Evolutionary conservation across 1,140 invertebrate genomes (phyloP), one percentile per base, ranked within the genome.

Genomic region (Leptinotarsa texana): DNA sequence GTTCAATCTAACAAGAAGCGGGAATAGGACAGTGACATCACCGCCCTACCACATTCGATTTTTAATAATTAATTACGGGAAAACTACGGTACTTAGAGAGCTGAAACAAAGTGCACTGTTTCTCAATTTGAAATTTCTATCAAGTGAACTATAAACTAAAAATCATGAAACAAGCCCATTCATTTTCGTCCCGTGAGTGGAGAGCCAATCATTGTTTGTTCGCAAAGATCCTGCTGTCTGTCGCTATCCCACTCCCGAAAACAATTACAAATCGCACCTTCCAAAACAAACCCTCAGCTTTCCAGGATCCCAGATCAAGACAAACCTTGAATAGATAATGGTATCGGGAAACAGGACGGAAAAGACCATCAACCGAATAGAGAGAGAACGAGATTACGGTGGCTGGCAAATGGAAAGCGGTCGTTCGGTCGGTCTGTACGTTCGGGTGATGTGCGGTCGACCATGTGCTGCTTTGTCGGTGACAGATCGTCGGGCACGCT

Each of bases 401-500:
- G 51, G 51, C 4, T 6, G 51, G 51, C n/a, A 18, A 57, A 57
- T 57, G n/a, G 51, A n/a, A 57, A 17, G n/a, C 15, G 15, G 33
- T 24, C 65, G 17, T 24, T 24, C 48, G 48, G 27, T 15, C 49
- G 47, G 48, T 70, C 21, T 70, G 51, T 70, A 48, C 67, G 24
- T 18, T 49, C 18, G 67, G 17, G 42, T 70, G 51, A 57, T 18
- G 51, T 57, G 51, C 65, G 74, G 74, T 75, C 47, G 69, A 63
- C 57, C 70, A 13, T 49, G 69, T 72, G 63, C 47, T 75, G 63
- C 47, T 75, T 63, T 75, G 74, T 67, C 74, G 74, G 74, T 75
- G 74, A 75, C 74, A 75, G 74, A 75, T 75, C 69, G 74, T 51
- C 63, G 69, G 51, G 74, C 48, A 74, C 33, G 33, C 48, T 17